Percentiles rank a stretch among this genome's conserved stretches.
These are phyloP conservation scores for Neodiprion lecontei DNA, from an alignment of 1,140 invertebrate genomes.

Conservation along the genomic window DNA sequence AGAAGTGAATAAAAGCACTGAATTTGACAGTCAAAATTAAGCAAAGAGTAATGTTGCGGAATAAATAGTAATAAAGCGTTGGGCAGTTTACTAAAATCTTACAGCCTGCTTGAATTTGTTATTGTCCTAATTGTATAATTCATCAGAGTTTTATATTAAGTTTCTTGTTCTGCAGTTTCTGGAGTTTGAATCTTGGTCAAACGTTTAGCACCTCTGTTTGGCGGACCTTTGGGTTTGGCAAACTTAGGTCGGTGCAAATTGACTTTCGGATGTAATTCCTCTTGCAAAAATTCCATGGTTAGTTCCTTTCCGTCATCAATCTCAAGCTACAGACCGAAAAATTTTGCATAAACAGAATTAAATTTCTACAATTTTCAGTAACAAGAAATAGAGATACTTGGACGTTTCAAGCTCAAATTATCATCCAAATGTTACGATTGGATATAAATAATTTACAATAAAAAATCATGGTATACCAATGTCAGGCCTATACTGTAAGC, in stretches of 20 bases:
- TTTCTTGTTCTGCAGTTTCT: constrained; percentile 39
- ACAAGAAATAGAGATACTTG: constrained; percentile 13
- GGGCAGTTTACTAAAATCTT: background rate
- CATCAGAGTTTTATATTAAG: background rate
- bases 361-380: constrained; percentile 22
- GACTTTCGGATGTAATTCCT: constrained; percentile 94
- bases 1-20: too few species aligned
- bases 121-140: constrained; percentile 9
- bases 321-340: constrained; percentile 78
- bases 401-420: background rate
- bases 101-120: background rate
- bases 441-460: background rate
- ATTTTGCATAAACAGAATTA: constrained; percentile 29
- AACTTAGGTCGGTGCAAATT: constrained; percentile 90
- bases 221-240: constrained; percentile 94
- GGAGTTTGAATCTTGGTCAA: constrained; percentile 76
- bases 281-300: constrained; percentile 87
- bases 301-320: constrained; percentile 89
- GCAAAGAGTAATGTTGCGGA: background rate
- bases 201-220: constrained; percentile 87
- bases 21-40: background rate
- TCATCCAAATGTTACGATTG: background rate
- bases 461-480: background rate
- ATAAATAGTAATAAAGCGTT: background rate
- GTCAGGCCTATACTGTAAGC: constrained; percentile 57